Evolutionary conservation across 2,113 vertebrate species (phyloP).

Genomic region (Melanerpes formicivorus): DNA sequence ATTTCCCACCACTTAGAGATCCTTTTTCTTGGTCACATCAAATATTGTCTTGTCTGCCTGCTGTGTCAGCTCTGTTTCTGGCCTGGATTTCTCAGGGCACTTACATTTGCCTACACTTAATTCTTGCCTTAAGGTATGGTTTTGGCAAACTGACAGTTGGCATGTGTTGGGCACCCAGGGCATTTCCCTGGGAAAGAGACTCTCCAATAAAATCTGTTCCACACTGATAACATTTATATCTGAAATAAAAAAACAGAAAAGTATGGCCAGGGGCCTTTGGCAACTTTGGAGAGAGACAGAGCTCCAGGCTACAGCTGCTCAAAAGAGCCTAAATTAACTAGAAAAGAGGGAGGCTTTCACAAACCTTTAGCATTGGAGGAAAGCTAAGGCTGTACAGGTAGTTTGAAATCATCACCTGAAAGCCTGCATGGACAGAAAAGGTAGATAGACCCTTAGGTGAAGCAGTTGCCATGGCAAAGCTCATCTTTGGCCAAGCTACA

Average conservation of each 20-base stretch:
- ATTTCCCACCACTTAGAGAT: not conserved
- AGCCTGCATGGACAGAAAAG: not conserved
- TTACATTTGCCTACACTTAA: not conserved
- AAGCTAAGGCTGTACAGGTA: not conserved
- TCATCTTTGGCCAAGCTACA: not conserved
- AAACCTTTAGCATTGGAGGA: not conserved
- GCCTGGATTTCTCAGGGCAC: not conserved
- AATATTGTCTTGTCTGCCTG: not conserved
- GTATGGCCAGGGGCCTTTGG: conserved; percentile 23
- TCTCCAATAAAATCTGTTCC: conserved; percentile 49
- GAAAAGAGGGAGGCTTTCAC: not conserved
- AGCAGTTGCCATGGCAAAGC: not conserved
- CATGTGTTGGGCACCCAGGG: not conserved
- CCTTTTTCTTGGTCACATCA: not conserved
- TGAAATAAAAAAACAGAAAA: conserved; percentile 15
- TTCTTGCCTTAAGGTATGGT: conserved; percentile 21
- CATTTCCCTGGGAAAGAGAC: conserved; percentile 22
- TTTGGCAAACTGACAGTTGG: conserved; percentile 53
- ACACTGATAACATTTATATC: conserved; percentile 55
- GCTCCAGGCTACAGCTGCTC: not conserved
- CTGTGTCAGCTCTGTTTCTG: not conserved
- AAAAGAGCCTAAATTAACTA: conserved; percentile 1
- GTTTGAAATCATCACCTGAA: not conserved
- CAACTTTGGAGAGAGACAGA: not conserved
- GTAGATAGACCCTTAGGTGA: not conserved